Conservation (phyloP, 2,113 vertebrate genomes). For the Alethe diademata region DNA sequence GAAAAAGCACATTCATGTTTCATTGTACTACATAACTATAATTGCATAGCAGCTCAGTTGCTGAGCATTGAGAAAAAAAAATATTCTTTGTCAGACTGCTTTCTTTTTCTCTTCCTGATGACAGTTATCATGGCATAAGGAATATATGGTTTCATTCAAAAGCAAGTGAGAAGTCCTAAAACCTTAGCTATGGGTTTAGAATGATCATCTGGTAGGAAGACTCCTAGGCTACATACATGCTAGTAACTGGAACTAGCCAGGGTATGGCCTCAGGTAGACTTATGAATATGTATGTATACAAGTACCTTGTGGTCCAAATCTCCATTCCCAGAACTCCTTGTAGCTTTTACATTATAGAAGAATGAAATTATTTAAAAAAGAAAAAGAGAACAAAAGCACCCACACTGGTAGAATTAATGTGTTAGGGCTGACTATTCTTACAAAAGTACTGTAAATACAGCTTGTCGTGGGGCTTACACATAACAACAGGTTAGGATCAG, state of each 20-base stretch:
- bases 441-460: background rate
- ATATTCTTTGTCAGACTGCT: background rate
- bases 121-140: background rate
- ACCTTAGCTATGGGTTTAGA: background rate
- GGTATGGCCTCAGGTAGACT: background rate
- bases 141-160: background rate
- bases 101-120: background rate
- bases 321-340: background rate
- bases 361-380: background rate
- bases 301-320: background rate
- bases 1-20: background rate
- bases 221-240: background rate
- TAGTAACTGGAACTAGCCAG: background rate
- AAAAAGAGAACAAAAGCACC: no score
- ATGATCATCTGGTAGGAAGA: background rate
- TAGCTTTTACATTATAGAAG: background rate
- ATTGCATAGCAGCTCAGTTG: background rate
- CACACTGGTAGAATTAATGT: background rate
- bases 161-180: background rate
- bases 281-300: background rate
- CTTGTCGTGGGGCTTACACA: background rate
- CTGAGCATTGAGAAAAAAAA: background rate
- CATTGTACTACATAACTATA: background rate
- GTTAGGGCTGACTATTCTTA: background rate
- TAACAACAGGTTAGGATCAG: background rate